A percentile compares a stretch with the other conserved stretches of the same genome.
These are phyloP conservation scores for Pseudopodoces humilis DNA, from an alignment of 2,113 vertebrate species.

Conservation along the genomic window DNA sequence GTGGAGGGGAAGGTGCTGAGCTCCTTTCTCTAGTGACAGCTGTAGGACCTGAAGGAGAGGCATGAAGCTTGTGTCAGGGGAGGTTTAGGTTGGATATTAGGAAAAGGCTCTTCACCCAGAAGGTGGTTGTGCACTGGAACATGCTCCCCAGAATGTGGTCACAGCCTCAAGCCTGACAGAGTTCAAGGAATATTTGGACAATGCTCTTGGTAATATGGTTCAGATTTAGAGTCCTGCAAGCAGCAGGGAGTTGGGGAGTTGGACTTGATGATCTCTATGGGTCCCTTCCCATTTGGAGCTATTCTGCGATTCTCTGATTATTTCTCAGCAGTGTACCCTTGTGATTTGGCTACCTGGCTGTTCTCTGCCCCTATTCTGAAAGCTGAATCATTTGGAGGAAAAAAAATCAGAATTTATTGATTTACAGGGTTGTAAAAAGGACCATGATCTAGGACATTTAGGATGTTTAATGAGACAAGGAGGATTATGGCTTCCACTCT, in stretches of 20 bases:
- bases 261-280: background rate
- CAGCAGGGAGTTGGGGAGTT: background rate
- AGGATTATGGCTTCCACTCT: background rate
- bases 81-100: background rate
- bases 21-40: background rate
- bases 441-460: background rate
- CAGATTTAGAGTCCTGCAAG: background rate
- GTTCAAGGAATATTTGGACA: background rate
- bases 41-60: background rate
- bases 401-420: background rate
- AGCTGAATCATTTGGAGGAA: background rate
- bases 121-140: background rate
- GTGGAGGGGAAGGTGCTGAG: background rate
- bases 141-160: background rate
- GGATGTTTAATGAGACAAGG: background rate
- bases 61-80: too few species aligned
- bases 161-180: background rate
- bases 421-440: background rate
- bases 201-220: background rate
- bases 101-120: background rate
- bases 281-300: background rate
- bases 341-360: background rate
- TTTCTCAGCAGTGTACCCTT: background rate
- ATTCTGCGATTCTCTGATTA: background rate
- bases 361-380: background rate